Evolutionary conservation across 2,797 vertebrate genomes (phyloP), one percentile per base, ranked within the genome.

Genomic region (Smutsia gigantea): DNA sequence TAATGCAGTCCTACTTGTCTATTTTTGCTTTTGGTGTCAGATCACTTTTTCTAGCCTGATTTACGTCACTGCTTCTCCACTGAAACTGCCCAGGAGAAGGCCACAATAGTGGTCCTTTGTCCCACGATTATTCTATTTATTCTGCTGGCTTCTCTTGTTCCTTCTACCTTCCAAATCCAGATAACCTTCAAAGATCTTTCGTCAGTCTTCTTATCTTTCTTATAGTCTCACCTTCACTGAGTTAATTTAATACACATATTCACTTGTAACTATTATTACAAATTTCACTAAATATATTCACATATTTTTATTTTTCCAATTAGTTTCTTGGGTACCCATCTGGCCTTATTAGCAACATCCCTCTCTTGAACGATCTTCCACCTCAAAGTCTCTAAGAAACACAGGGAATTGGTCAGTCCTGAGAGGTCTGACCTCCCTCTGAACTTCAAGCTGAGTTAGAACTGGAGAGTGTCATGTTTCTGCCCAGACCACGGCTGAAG

Each of bases 401-500:
- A 6, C 23, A 29, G 7, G 29, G 68, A 2, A 34, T 66, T 66
- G 25, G 25, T 84, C n/a, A 42, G 14, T 63, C 27, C 51, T 46
- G 19, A 72, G 51, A 53, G 15, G 4, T 37, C 51, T 64, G 1
- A 19, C 11, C 7, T 88, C 27, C 23, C 21, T 87, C 29, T 15
- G 25, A 39, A 78, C 8, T 25, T 6, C 23, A 68, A 37, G 61
- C 23, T 42, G 10, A 61, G 31, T n/a, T 61, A 75, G 15, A 51
- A 42, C 8, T 25, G 13, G 27, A 66, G 23, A 23, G 11, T 29
- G 42, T 49, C 5, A 0, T 63, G 31, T 78, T 68, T 83, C 12
- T 7, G 18, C 0, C 23, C 6, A 12, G 1, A 31, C 11, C 46
- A 7, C 29, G 29, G 17, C 11, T 12, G 8, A n/a, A 4, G 0